Base-by-base conservation (phyloP, 23 tunicate genomes). In the Ascidia mentula region DNA sequence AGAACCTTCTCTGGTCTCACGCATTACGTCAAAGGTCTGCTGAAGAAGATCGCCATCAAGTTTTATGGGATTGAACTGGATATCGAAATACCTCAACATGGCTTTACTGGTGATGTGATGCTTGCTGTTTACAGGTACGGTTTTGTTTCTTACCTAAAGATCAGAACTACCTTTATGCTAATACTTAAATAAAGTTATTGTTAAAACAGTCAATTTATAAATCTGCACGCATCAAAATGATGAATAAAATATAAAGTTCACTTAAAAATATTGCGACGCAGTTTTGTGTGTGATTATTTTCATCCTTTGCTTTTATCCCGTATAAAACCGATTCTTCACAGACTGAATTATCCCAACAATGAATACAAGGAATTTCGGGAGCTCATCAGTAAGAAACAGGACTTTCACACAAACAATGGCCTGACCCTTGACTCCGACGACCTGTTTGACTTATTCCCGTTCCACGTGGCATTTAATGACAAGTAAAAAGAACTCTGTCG, bases 91-190 rank as follows among this genome's bases (percentile, higher is more conserved):
- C 71, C 85, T 2, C 85, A 81, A 13, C 85, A 81, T 2, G 85
- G 85, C 40, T 81, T 81, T 32, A 72, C 85, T 37, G 85, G 77
- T 0, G 85, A 81, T 33, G 77, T 70, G 17, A 40, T 81, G 77
- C 39, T 72, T 0, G 85, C 85, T 39, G 85, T 71, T 17, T 81
- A 60, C 77, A 71, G 85, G 85, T 81, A 81, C 33, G 28, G 28
- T 22, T 17, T n/a, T n/a, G n/a, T n/a, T n/a, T n/a, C n/a, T n/a
- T n/a, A n/a, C n/a, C n/a, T n/a, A n/a, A n/a, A n/a, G n/a, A n/a
- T n/a, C n/a, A n/a, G n/a, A n/a, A n/a, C n/a, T n/a, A n/a, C n/a
- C n/a, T n/a, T n/a, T n/a, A n/a, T n/a, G n/a, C n/a, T n/a, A n/a
- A n/a, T n/a, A n/a, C n/a, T n/a, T n/a, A n/a, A n/a, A n/a, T n/a